Base-by-base conservation (phyloP, 2,113 vertebrate genomes). In the Salvator merianae region DNA sequence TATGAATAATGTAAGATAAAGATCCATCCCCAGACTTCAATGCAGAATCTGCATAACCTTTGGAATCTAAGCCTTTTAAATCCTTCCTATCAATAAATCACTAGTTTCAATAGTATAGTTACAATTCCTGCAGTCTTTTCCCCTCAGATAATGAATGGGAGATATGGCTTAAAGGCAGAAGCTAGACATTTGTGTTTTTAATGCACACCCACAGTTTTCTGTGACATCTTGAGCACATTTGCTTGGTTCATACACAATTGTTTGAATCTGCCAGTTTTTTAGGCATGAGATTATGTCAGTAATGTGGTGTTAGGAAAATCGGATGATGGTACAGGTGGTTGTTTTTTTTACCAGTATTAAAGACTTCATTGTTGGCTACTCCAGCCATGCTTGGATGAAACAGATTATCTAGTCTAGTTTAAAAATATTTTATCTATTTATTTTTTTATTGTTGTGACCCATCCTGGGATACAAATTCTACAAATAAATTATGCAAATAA, bases 111-210 rank as follows among this genome's bases (percentile, higher is more conserved):
- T 34, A 43, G 36, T 50, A 26, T 14, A 53, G 30, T 26, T 34
- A 47, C 0, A 24, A 69, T 73, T 30, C 28, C 0, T 55, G 38
- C 18, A 43, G 0, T 0, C 76, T 63, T 9, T 1, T 0, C 3
- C 32, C 47, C 20, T 82, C 20, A 34, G 5, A 34, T 9, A 47
- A 18, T 14, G 9, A 30, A 16, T 24, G 34, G 36, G 28, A 65
- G 38, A 75, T 12, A 30, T 79, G 30, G 47, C 20, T 34, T 1
- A 0, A 1, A 16, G 7, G 36, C 6, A 28, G 68, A n/a, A 3
- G 12, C 34, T 66, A 55, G 8, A 18, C 5, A 0, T 0, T 22
- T 50, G 38, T 53, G 68, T 7, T 65, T 38, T 10, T 53, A 8
- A 53, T 38, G 26, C 40, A 66, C 59, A 73, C 26, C 62, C 50